Conservation (phyloP, 2,797 vertebrate species). For the Eulemur coronatus region DNA sequence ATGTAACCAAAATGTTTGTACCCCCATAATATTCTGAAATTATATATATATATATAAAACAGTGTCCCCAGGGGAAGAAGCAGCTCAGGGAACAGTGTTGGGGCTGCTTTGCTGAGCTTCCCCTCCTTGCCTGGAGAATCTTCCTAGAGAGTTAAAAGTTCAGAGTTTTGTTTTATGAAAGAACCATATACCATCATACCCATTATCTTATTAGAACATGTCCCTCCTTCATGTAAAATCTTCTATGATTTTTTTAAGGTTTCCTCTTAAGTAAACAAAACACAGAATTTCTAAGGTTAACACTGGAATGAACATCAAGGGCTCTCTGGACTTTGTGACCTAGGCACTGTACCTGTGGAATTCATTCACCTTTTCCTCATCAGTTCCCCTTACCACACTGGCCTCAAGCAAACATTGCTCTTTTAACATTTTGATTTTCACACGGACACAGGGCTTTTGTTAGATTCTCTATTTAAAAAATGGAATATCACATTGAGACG, state of each 20-base stretch:
- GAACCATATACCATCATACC: not conserved
- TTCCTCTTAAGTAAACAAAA: slow-evolving; percentile 9
- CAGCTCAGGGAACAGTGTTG: not conserved
- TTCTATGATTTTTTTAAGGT: not conserved
- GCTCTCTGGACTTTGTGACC: not conserved
- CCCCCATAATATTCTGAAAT: too few relatives aligned
- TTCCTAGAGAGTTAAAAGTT: slow-evolving; percentile 4
- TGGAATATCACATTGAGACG: not conserved
- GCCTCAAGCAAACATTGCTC: not conserved
- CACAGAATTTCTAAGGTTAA: not conserved
- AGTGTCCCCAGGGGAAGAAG: not conserved
- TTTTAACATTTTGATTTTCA: not conserved
- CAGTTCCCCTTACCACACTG: not conserved
- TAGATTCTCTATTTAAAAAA: not conserved
- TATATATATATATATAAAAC: too few relatives aligned
- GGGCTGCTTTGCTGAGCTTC: not conserved
- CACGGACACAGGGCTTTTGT: not conserved
- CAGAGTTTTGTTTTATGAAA: not conserved
- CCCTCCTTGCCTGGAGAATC: not conserved
- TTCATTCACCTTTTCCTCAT: not conserved
- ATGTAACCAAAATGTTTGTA: too few relatives aligned
- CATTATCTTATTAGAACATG: not conserved
- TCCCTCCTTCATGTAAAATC: not conserved
- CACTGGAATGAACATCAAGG: not conserved
- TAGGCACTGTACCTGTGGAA: not conserved